A percentile compares a stretch with the other conserved stretches of the same genome.
Evolutionary conservation across 1,140 invertebrate genomes (phyloP).

Genomic region (Eumeta japonica): DNA sequence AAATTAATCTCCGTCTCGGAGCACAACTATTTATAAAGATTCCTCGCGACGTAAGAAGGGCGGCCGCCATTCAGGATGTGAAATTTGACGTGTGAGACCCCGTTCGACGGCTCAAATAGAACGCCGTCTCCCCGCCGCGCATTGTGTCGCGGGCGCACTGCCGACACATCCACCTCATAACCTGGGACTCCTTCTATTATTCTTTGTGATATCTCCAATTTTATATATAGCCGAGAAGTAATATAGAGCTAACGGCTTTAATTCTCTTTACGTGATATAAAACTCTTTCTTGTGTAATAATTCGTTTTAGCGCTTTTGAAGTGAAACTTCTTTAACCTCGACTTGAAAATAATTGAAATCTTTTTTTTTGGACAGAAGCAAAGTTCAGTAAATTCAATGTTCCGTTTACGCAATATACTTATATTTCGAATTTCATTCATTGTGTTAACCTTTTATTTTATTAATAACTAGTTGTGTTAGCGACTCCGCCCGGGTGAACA

Average conservation of each 20-base stretch:
- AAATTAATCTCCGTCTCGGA: constrained; percentile 46
- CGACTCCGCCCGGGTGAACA: no score
- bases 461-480: no score
- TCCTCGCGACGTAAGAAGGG: constrained; percentile 23
- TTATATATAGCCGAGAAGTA: constrained; percentile 11
- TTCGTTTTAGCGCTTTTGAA: no score
- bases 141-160: constrained; percentile 28
- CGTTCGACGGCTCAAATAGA: constrained; percentile 24
- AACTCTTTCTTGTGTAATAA: no score
- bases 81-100: constrained; percentile 54
- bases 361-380: no score
- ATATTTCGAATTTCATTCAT: no score
- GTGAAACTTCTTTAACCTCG: no score
- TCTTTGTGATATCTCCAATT: constrained; percentile 36
- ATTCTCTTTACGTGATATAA: no score
- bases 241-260: constrained; percentile 29
- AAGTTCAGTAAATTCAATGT: no score
- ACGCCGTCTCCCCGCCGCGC: constrained; percentile 14
- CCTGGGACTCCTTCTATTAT: constrained; percentile 33
- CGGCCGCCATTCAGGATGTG: constrained; percentile 42
- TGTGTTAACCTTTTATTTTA: no score
- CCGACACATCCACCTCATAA: constrained; percentile 40
- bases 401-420: no score
- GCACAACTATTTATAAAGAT: constrained; percentile 55
- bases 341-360: no score